Evolutionary conservation across 2,113 vertebrate species (phyloP), one percentile per base, ranked within the genome.

Genomic region (Dendropsophus ebraccatus): DNA sequence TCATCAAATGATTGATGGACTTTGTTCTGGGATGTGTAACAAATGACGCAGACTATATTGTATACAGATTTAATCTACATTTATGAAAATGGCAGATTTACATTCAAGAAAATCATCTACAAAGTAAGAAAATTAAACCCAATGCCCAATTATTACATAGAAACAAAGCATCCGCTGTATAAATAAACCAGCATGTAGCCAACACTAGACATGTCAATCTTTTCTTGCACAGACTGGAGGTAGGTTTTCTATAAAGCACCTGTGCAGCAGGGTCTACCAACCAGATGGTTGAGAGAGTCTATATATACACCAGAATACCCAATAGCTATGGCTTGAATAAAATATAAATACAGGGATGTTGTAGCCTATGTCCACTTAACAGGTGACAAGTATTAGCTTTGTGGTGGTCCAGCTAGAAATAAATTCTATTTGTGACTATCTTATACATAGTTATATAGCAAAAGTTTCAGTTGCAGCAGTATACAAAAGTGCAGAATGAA

Each of bases 211-310:
- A 92, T 95, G n/a, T n/a, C n/a, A n/a, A n/a, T n/a, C n/a, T n/a
- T n/a, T 94, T 92, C 94, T 93, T 93, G 92, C 94, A 93, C 94
- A 93, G 92, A 94, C 94, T 95, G 92, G 97, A 98, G 97, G 97
- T 99, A 98, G 97, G 97, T 97, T 95, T 91, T 94, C 95, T 94
- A 94, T 95, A 62, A 93, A 91, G 96, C 96, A 97, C 96, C 97
- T 97, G 96, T 97, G 96, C 96, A 93, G 94, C 93, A 93, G 92
- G 50, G 14, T 75, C 11, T 75, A 28, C 37, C 45, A 49, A 49
- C 11, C n/a, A 49, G 45, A 47, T n/a, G 23, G n/a, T 13, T 62
- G 11, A 28, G 12, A 12, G 13, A 28, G 9, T 10, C 9, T 11
- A 13, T 28, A 13, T 4, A 25, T 60, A 25, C 11, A 25, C 2